A percentile compares a stretch with the other conserved stretches of the same genome.
These are phyloP conservation scores for Ecdyonurus torrentis DNA, from an alignment of 2,888 invertebrate species.

Conservation along the genomic window DNA sequence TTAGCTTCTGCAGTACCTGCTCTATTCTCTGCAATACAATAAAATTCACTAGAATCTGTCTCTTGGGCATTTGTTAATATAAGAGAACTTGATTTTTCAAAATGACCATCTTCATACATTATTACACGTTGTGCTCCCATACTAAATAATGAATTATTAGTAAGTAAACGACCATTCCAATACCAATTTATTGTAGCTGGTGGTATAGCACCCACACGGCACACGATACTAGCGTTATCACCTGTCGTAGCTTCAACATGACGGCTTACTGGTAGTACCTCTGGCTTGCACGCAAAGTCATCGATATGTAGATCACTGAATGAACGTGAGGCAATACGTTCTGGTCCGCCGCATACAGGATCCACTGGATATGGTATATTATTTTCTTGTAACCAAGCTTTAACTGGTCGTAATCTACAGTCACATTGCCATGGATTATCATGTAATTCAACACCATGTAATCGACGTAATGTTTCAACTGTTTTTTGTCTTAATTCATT, in stretches of 20 bases:
- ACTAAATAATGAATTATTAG: constrained; percentile 48
- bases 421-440: constrained; percentile 84
- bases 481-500: constrained; percentile 53
- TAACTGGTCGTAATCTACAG: constrained; percentile 62
- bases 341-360: constrained; percentile 58
- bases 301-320: constrained; percentile 62
- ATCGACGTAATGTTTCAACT: constrained; percentile 45
- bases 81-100: constrained; percentile 5
- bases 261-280: constrained; percentile 52
- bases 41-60: constrained; percentile 47
- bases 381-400: constrained; percentile 56
- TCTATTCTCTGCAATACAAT: constrained; percentile 78
- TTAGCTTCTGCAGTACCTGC: constrained; percentile 79
- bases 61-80: constrained; percentile 5
- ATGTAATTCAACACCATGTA: constrained; percentile 67
- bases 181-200: constrained; percentile 72
- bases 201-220: constrained; percentile 65
- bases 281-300: constrained; percentile 74
- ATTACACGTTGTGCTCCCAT: constrained; percentile 47
- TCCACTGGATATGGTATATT: constrained; percentile 54
- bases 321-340: constrained; percentile 47
- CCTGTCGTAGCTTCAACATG: constrained; percentile 64
- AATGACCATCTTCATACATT: constrained; percentile 56
- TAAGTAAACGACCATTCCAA: constrained; percentile 61
- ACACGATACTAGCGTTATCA: constrained; percentile 70